Conservation (phyloP, 2,113 vertebrate genomes). For the Petromus typicus region DNA sequence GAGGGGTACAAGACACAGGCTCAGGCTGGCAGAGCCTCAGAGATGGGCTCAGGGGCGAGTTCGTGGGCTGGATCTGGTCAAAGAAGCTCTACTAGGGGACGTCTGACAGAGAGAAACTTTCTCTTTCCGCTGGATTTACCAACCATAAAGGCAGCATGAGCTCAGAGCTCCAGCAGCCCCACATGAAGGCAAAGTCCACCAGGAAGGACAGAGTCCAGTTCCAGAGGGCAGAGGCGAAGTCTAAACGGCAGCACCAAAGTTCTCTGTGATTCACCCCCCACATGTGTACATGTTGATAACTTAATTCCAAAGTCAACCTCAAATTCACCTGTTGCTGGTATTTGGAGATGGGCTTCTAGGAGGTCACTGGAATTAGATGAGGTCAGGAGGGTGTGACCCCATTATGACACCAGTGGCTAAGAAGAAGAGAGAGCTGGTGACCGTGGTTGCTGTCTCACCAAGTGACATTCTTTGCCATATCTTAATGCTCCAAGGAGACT, state of each 20-base stretch:
- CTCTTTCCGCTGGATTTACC: background rate
- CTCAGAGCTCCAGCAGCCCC: background rate
- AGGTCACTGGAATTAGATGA: background rate
- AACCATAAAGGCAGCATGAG: background rate
- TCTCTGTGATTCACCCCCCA: background rate
- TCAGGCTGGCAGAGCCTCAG: background rate
- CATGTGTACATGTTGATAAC: background rate
- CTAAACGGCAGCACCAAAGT: background rate
- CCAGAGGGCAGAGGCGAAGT: background rate
- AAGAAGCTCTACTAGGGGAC: background rate
- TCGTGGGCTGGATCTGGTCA: background rate
- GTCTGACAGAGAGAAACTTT: background rate
- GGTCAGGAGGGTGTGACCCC: background rate
- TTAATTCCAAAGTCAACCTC: background rate
- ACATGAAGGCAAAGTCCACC: background rate
- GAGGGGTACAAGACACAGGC: background rate
- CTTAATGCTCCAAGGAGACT: background rate
- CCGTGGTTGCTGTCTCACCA: background rate
- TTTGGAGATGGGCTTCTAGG: background rate
- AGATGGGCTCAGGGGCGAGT: background rate
- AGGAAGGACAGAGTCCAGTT: background rate
- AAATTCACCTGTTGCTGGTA: background rate
- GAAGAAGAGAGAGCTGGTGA: no score
- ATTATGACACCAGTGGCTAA: background rate
- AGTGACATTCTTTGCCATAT: background rate